phyloP scores from a whole-genome alignment of 2,888 invertebrate species.

The Sarcophaga rosellei region DNA sequence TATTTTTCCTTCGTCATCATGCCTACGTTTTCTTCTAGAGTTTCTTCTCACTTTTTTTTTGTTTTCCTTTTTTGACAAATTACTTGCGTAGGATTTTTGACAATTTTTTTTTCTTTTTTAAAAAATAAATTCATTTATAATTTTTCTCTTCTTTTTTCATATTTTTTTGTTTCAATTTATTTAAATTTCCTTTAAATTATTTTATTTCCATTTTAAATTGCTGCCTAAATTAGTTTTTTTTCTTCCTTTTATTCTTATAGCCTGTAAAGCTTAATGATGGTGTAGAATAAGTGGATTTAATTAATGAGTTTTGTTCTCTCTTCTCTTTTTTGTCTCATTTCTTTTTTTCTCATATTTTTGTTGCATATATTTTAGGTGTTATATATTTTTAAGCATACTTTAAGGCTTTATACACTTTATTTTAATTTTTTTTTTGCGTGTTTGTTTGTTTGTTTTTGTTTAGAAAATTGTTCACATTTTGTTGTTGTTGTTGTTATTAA shows the following conservation, averaged over 20 bases:
- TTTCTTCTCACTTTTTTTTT: neutral
- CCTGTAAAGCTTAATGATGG: neutral
- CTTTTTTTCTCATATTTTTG: slow-evolving; percentile 8
- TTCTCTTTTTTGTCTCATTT: neutral
- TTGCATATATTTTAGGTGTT: slow-evolving; percentile 53
- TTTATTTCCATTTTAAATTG: neutral
- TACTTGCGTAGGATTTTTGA: slow-evolving; percentile 41
- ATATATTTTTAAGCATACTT: slow-evolving; percentile 57
- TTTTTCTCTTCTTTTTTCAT: slow-evolving; percentile 3
- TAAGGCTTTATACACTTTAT: slow-evolving; percentile 40
- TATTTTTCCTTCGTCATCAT: no score
- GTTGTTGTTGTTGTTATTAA: slow-evolving; percentile 14
- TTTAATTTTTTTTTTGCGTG: neutral
- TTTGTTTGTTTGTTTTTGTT: neutral
- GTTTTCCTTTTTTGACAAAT: slow-evolving; percentile 54
- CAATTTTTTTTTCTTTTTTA: slow-evolving; percentile 9
- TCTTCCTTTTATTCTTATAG: neutral
- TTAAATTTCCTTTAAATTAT: neutral
- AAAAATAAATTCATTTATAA: slow-evolving; percentile 29
- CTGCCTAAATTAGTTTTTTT: neutral
- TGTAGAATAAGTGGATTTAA: slow-evolving; percentile 34
- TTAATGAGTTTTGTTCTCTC: slow-evolving; percentile 32
- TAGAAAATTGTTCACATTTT: neutral
- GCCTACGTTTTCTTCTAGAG: neutral
- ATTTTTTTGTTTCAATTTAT: no score